Percentiles rank a stretch among this genome's conserved stretches.
Evolutionary conservation across 2,113 vertebrate species (phyloP).

Genomic region (Ictidomys tridecemlineatus): DNA sequence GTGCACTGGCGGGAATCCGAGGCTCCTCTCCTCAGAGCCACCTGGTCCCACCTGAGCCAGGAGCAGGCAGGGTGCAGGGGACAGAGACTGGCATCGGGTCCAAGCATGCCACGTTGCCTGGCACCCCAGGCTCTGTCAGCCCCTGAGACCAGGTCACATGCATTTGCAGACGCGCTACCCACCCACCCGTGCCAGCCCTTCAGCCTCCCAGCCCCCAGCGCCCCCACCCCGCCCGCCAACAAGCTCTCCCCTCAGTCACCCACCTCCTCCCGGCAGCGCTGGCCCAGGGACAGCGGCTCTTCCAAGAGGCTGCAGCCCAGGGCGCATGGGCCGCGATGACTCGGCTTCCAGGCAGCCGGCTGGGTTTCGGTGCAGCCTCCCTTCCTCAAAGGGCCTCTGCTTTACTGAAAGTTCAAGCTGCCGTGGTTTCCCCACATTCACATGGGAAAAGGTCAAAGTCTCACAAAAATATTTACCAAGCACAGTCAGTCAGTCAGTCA

Average conservation of each 20-base stretch:
- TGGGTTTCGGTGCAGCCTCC: constrained; percentile 77
- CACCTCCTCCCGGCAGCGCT: neutral
- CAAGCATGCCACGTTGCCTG: neutral
- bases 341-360: constrained; percentile 78
- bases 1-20: too few relatives aligned
- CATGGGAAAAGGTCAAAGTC: constrained; percentile 67
- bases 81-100: neutral
- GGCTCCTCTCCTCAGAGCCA: neutral
- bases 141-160: neutral
- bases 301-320: neutral
- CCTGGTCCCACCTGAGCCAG: neutral
- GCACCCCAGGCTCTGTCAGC: too few relatives aligned
- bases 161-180: neutral
- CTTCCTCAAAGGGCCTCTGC: constrained; percentile 78
- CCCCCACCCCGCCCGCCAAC: neutral
- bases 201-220: too few relatives aligned
- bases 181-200: too few relatives aligned
- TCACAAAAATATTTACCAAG: constrained; percentile 59
- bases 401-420: constrained; percentile 78
- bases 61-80: neutral
- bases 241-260: too few relatives aligned
- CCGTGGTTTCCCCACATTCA: constrained; percentile 75
- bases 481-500: constrained; percentile 42
- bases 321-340: constrained; percentile 64
- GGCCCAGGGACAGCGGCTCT: neutral